Evolutionary conservation across 1,140 invertebrate species (phyloP), one percentile per base, ranked within the genome.

Genomic region (Diachasma alloeum): DNA sequence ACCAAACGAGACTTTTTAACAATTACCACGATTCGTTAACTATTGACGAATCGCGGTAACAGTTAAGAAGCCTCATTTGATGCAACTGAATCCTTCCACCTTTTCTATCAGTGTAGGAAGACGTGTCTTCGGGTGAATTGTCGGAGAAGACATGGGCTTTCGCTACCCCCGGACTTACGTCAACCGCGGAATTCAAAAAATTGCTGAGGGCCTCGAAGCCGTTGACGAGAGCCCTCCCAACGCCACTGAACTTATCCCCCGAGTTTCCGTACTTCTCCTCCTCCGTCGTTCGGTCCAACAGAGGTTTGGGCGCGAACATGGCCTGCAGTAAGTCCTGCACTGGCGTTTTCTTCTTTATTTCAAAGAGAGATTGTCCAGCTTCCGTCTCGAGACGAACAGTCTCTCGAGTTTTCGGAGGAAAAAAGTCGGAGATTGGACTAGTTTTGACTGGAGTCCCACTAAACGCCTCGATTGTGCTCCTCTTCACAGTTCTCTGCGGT

Each of bases 231-330:
- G 90, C 90, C 79, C 88, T 89, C 6, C 92, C 92, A 8, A 93
- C 81, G 13, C 83, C 83, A 13, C 89, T 89, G 70, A 92, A 92
- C 79, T 91, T 91, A 74, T 92, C 92, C 0, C 92, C 93, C 13
- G 85, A 87, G 79, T 94, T 94, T 0, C 93, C 93, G 82, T 94
- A 94, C 82, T 94, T 94, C 36, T 94, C 93, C 56, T 93, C 90
- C 83, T 94, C 93, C 68, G 83, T 87, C 71, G 93, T 93, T 15
- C 91, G 91, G 79, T 94, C 94, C 0, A 94, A 90, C n/a, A 94
- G 88, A 0, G 94, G 93, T 76, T 90, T 90, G 0, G 93, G 93
- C 0, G 53, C 83, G 0, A 88, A 15, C 4, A 86, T 76, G 2
- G 75, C 83, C 19, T 84, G 72, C 0, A 90, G 56, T 9, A 83